Percentiles rank a stretch among this genome's conserved stretches.
Conservation (phyloP, 2,797 vertebrate genomes). For the Sebastes reedi region DNA sequence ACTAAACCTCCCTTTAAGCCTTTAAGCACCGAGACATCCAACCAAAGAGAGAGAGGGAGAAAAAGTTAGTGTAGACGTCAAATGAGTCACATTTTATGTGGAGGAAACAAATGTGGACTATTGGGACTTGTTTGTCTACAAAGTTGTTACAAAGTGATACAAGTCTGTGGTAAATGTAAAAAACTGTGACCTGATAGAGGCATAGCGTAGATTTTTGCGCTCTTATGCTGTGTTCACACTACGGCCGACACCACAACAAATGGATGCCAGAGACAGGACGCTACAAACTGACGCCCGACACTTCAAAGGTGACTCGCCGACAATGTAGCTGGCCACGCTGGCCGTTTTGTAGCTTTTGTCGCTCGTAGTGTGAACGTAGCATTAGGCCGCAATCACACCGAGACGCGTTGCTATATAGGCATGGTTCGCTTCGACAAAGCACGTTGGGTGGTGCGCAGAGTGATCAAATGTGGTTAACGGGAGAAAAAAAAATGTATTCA, state of each 20-base stretch:
- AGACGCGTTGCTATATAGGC: not conserved
- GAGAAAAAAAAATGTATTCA: not conserved
- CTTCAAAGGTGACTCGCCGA: no score
- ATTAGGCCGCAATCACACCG: not conserved
- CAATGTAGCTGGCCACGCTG: no score
- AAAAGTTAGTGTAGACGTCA: not conserved
- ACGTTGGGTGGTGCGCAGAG: no score
- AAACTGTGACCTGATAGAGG: not conserved
- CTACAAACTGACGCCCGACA: no score
- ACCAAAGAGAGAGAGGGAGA: slow-evolving; percentile 15
- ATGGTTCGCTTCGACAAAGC: not conserved
- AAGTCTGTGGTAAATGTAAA: not conserved
- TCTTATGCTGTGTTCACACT: no score
- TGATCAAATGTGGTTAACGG: not conserved
- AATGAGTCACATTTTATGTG: not conserved
- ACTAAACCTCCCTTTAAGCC: slow-evolving; percentile 44
- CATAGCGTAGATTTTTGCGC: not conserved
- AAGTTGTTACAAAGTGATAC: not conserved
- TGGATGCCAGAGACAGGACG: no score
- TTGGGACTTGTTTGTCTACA: not conserved
- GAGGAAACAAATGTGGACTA: not conserved
- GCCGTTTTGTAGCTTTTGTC: no score
- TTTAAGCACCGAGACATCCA: slow-evolving; percentile 36
- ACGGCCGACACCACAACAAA: no score
- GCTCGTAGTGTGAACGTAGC: no score